A percentile compares a stretch with the other conserved stretches of the same genome.
Conservation (phyloP, 2,888 invertebrate species). For the Drosophila helvetica region DNA sequence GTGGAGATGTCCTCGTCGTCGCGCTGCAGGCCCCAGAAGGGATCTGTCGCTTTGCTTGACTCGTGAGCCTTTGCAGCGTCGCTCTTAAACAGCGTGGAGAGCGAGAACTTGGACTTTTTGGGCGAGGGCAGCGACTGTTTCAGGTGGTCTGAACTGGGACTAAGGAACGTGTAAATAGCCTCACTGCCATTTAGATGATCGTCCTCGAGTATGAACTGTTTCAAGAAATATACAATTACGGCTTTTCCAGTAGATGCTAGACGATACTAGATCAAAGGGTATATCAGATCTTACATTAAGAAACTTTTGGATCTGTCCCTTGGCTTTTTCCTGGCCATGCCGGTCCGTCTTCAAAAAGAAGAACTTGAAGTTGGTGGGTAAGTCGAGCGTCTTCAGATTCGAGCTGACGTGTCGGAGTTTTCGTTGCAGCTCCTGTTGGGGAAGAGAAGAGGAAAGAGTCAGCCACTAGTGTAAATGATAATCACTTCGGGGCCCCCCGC, state of each 20-base stretch:
- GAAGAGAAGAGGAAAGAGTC: not conserved
- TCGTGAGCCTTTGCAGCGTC: slow-evolving; percentile 85
- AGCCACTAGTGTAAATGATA: not conserved
- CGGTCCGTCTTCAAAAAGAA: slow-evolving; percentile 93
- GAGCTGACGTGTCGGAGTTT: slow-evolving; percentile 92
- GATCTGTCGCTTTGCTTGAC: slow-evolving; percentile 85
- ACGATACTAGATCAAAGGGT: not conserved
- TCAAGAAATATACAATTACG: not conserved
- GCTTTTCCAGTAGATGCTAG: not conserved
- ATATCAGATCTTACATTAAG: slow-evolving; percentile 88
- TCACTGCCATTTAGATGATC: slow-evolving; percentile 94
- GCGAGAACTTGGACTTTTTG: slow-evolving; percentile 94
- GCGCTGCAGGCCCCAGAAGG: slow-evolving; percentile 86
- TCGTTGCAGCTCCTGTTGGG: slow-evolving; percentile 90
- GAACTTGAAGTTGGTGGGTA: slow-evolving; percentile 93
- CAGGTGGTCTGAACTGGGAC: slow-evolving; percentile 94
- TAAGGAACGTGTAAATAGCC: slow-evolving; percentile 95
- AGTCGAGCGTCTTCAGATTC: slow-evolving; percentile 91
- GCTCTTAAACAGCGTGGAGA: slow-evolving; percentile 94
- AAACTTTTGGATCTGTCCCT: slow-evolving; percentile 92
- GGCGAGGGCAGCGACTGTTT: slow-evolving; percentile 91
- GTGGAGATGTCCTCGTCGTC: slow-evolving; percentile 92
- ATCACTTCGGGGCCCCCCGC: slow-evolving; percentile 24
- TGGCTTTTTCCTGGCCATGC: slow-evolving; percentile 92
- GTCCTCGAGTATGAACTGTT: slow-evolving; percentile 91